These are phyloP conservation scores for Ooceraea biroi DNA, from an alignment of 1,140 invertebrate species.

Conservation along the genomic window DNA sequence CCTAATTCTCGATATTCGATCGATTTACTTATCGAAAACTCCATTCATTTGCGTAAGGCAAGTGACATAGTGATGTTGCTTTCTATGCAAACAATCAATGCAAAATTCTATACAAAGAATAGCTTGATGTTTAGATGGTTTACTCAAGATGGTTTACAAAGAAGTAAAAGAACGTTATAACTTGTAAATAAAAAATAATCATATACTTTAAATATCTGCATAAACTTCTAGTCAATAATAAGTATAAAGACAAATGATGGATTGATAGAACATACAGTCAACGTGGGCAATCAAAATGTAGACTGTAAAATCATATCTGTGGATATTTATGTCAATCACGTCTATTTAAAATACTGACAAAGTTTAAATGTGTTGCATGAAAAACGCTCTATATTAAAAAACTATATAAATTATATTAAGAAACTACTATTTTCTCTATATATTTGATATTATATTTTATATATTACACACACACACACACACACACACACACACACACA, in stretches of 20 bases:
- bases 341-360: constrained; percentile 9
- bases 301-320: constrained; percentile 12
- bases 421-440: background rate
- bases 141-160: background rate
- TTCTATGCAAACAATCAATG: background rate
- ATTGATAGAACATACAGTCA: background rate
- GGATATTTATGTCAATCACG: background rate
- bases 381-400: background rate
- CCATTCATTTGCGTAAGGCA: constrained; percentile 32
- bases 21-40: constrained; percentile 26
- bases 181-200: constrained; percentile 8
- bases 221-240: constrained; percentile 45
- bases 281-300: background rate
- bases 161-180: background rate
- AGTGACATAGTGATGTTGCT: constrained; percentile 45
- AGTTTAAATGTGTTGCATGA: background rate
- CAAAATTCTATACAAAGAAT: too few species aligned
- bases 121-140: too few species aligned
- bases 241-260: background rate
- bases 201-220: background rate
- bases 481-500: too few species aligned
- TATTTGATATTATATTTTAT: background rate
- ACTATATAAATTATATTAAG: too few species aligned
- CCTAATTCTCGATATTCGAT: background rate
- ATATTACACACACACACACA: background rate